Conservation (phyloP, 2,113 vertebrate genomes). For the Antennarius striatus region DNA sequence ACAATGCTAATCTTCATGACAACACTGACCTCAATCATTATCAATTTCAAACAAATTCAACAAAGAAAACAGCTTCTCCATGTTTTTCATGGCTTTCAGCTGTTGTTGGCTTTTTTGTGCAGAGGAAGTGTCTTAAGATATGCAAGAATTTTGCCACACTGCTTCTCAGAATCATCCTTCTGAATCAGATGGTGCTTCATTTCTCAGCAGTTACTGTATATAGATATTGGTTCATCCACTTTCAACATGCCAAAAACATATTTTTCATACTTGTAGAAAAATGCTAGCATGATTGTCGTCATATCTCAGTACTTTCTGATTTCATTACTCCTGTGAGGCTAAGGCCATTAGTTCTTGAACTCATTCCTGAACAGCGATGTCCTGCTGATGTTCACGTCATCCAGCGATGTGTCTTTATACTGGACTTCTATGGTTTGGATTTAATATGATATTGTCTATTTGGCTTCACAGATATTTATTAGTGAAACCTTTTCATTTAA, state of each 20-base stretch:
- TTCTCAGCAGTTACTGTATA: background rate
- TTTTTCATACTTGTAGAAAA: background rate
- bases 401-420: too few species aligned
- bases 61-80: too few species aligned
- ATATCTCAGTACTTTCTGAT: too few species aligned
- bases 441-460: too few species aligned
- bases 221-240: background rate
- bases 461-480: background rate
- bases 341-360: too few species aligned
- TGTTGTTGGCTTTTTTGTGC: background rate
- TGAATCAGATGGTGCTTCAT: background rate
- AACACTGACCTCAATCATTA: slow-evolving; percentile 35
- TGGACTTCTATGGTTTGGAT: too few species aligned
- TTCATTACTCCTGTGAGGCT: too few species aligned
- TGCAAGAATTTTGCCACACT: background rate
- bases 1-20: background rate
- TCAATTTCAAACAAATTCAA: slow-evolving; percentile 22
- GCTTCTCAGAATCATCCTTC: background rate
- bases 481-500: background rate
- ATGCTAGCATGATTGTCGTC: background rate
- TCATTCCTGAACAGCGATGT: too few species aligned
- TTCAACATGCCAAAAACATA: background rate
- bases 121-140: background rate
- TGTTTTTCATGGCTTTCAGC: too few species aligned
- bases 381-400: too few species aligned